phyloP scores from a whole-genome alignment of 2,888 invertebrate species.

The Thereva unica region DNA sequence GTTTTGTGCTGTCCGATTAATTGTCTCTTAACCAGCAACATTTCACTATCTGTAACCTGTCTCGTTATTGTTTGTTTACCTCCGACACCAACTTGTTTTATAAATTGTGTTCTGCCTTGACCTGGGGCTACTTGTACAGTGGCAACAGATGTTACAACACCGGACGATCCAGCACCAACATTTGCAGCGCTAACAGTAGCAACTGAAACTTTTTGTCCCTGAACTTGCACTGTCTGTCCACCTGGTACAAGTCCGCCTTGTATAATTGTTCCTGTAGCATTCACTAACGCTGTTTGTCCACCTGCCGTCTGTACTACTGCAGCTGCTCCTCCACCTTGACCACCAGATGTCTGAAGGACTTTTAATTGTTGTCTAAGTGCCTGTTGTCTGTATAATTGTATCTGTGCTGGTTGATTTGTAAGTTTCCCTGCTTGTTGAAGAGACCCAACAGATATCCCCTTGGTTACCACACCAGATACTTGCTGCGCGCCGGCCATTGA shows the following conservation, averaged over 20 bases:
- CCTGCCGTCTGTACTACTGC: constrained; percentile 53
- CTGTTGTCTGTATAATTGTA: constrained; percentile 56
- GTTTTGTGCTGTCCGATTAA: constrained; percentile 55
- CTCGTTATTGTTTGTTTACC: constrained; percentile 60
- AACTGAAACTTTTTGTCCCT: constrained; percentile 57
- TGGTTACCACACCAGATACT: constrained; percentile 50
- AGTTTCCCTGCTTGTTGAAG: constrained; percentile 53
- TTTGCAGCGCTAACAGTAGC: constrained; percentile 51
- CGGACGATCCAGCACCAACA: constrained; percentile 47
- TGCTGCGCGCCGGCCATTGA: constrained; percentile 53
- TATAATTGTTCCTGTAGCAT: constrained; percentile 55
- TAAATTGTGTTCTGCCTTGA: constrained; percentile 55
- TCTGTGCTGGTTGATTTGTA: constrained; percentile 52
- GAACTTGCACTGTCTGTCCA: constrained; percentile 53
- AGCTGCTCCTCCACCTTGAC: constrained; percentile 46
- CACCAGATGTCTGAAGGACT: constrained; percentile 45
- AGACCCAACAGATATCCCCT: constrained; percentile 54
- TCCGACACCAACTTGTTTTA: constrained; percentile 53
- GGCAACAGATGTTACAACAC: constrained; percentile 56
- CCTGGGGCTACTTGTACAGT: constrained; percentile 60
- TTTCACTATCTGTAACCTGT: constrained; percentile 64
- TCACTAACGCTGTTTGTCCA: constrained; percentile 51
- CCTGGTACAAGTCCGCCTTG: constrained; percentile 54
- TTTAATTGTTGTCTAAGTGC: constrained; percentile 52
- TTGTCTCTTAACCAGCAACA: constrained; percentile 64